Conservation (phyloP, 2,888 invertebrate genomes). For the Drosophila demipolita region DNA sequence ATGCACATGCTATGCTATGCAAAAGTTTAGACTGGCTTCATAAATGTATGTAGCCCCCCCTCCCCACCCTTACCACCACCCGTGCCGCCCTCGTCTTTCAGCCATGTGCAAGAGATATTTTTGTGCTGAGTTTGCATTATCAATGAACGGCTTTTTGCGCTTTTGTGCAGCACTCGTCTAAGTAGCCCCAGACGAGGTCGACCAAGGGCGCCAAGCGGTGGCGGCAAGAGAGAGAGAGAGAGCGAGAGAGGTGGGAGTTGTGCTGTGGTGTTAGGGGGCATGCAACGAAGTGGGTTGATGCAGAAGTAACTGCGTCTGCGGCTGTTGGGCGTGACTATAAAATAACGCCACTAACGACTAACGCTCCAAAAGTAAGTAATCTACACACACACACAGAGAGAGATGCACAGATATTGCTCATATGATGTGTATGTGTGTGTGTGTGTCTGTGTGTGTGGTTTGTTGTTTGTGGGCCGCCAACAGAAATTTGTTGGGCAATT, state of each 20-base stretch:
- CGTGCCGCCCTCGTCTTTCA: neutral
- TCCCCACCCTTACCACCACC: too few relatives aligned
- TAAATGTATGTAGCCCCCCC: slow-evolving; percentile 54
- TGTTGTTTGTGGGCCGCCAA: slow-evolving; percentile 76
- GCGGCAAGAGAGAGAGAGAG: neutral
- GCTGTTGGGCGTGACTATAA: slow-evolving; percentile 75
- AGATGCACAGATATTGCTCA: slow-evolving; percentile 70
- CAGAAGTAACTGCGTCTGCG: slow-evolving; percentile 38
- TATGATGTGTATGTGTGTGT: slow-evolving; percentile 33
- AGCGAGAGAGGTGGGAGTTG: too few relatives aligned
- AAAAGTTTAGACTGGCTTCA: slow-evolving; percentile 73
- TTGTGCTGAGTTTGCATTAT: slow-evolving; percentile 80
- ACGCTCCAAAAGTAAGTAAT: slow-evolving; percentile 79
- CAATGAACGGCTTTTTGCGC: slow-evolving; percentile 80
- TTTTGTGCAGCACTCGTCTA: slow-evolving; percentile 72
- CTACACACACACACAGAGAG: slow-evolving; percentile 56
- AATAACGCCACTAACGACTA: slow-evolving; percentile 81
- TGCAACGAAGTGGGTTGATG: neutral
- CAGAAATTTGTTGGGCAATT: slow-evolving; percentile 81
- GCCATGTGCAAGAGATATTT: slow-evolving; percentile 63
- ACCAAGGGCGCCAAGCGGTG: slow-evolving; percentile 1
- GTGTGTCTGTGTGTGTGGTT: slow-evolving; percentile 22
- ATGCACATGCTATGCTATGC: slow-evolving; percentile 36
- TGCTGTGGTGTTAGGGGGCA: neutral
- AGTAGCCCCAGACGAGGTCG: slow-evolving; percentile 56